Percentiles rank a stretch among this genome's conserved stretches.
phyloP scores from a whole-genome alignment of 2,888 invertebrate genomes.

The Acleris laterana region DNA sequence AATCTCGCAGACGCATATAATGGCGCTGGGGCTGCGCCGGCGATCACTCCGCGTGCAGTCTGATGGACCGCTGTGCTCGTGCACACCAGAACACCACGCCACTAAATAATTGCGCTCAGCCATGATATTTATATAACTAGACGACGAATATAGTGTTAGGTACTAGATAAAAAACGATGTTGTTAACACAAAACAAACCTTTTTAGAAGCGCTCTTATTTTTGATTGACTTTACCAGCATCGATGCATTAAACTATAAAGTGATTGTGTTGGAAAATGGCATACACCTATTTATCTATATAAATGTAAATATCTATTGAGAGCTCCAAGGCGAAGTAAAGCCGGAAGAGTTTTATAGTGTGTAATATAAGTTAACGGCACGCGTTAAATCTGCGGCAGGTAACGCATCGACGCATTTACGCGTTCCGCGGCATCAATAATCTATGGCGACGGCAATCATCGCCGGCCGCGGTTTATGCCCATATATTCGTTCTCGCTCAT shows the following conservation, averaged over 20 bases:
- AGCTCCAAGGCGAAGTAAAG: constrained; percentile 52
- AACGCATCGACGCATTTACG: constrained; percentile 46
- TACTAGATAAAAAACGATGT: too few relatives aligned
- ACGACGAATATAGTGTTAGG: too few relatives aligned
- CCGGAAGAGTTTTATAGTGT: constrained; percentile 68
- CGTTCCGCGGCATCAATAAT: constrained; percentile 47
- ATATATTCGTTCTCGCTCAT: constrained; percentile 4
- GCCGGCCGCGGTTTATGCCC: constrained; percentile 32
- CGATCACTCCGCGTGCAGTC: constrained; percentile 25
- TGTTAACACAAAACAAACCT: too few relatives aligned
- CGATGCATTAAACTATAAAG: too few relatives aligned
- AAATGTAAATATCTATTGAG: constrained; percentile 43
- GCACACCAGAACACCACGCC: background rate
- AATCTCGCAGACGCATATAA: constrained; percentile 67
- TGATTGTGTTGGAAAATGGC: too few relatives aligned
- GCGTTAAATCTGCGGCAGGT: constrained; percentile 65
- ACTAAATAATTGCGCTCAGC: constrained; percentile 11
- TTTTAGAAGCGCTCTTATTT: too few relatives aligned
- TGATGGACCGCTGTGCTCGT: constrained; percentile 18
- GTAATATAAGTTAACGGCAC: constrained; percentile 72
- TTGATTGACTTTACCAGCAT: too few relatives aligned
- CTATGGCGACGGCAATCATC: constrained; percentile 33
- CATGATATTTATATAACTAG: background rate
- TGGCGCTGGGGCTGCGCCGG: constrained; percentile 33
- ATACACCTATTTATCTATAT: too few relatives aligned